Conservation (phyloP, 2,113 vertebrate species). For the Nyctereutes procyonoides region DNA sequence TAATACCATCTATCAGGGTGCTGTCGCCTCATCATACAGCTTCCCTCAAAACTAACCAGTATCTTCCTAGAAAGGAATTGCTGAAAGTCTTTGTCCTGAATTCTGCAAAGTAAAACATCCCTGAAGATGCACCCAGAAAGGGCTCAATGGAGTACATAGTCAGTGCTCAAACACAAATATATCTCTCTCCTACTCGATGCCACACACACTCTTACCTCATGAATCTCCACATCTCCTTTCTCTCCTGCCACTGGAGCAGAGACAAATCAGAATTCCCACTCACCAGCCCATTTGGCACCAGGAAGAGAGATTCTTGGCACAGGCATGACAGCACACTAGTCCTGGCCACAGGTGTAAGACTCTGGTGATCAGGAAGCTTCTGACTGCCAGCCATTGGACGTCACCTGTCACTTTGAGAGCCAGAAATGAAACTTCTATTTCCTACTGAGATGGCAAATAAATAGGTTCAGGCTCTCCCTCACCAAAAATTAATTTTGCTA, state of each 20-base stretch:
- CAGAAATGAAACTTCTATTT: constrained; percentile 24
- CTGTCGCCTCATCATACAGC: not conserved
- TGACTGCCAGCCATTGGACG: not conserved
- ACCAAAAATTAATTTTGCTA: not conserved
- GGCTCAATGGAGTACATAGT: not conserved
- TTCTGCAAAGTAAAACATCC: not conserved
- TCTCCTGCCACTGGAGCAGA: not conserved
- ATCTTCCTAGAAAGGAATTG: not conserved
- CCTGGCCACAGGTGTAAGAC: not conserved
- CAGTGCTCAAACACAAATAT: not conserved
- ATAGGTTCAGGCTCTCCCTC: not conserved
- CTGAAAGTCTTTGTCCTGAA: not conserved
- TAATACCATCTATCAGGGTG: too few relatives aligned
- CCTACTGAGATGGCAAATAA: not conserved
- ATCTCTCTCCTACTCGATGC: not conserved
- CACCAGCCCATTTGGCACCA: not conserved
- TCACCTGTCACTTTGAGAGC: not conserved
- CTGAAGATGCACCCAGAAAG: not conserved
- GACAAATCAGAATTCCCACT: not conserved
- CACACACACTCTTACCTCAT: not conserved
- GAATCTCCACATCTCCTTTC: not conserved
- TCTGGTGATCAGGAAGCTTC: not conserved
- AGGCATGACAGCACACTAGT: not conserved
- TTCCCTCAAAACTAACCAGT: not conserved
- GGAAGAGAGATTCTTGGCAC: not conserved